Percentiles rank a stretch among this genome's conserved stretches.
These are phyloP conservation scores for Machaerirhynchus nigripectus DNA, from an alignment of 2,113 vertebrate species.

Conservation along the genomic window DNA sequence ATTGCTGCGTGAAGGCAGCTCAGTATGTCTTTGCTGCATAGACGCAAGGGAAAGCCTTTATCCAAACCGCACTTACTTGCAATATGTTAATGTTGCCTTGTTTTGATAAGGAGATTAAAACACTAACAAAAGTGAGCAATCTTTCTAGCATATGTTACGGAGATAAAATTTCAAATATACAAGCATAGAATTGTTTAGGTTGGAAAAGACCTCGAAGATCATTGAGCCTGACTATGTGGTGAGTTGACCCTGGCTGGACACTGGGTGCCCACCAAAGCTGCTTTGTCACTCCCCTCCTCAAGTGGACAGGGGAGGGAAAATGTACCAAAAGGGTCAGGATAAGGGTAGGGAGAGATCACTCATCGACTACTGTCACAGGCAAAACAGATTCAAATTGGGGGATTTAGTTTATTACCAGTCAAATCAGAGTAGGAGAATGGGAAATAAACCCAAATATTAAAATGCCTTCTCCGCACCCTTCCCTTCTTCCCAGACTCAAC, in stretches of 20 bases:
- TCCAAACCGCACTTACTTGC: background rate
- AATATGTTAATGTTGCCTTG: background rate
- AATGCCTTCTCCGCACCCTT: background rate
- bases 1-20: constrained; percentile 3
- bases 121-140: background rate
- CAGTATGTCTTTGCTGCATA: background rate
- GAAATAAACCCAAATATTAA: background rate
- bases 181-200: background rate
- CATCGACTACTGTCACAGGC: background rate
- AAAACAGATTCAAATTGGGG: background rate
- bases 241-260: background rate
- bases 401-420: background rate
- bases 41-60: background rate
- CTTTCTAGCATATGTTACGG: background rate
- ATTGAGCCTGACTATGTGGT: accelerated
- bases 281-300: background rate
- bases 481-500: background rate
- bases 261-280: background rate
- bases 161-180: background rate
- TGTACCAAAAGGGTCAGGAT: background rate
- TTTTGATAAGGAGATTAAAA: background rate
- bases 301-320: background rate
- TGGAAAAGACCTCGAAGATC: background rate
- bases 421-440: background rate
- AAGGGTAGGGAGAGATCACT: background rate